Evolutionary conservation across 2,888 invertebrate species (phyloP), one percentile per base, ranked within the genome.

Genomic region (Dicyrtomina minuta): DNA sequence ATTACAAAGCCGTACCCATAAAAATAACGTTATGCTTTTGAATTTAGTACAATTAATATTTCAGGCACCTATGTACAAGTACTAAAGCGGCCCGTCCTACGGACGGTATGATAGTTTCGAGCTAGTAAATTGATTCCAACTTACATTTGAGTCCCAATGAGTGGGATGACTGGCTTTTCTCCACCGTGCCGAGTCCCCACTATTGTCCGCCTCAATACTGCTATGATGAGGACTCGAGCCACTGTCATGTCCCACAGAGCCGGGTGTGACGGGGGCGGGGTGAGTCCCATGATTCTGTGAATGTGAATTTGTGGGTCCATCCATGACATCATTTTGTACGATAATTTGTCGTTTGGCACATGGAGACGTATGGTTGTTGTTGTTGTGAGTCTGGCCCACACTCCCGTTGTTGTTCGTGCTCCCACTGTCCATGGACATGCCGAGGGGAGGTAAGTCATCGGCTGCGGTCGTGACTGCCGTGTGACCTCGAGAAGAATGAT

Each of bases 281-380:
- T 60, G 61, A 46, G 24, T 69, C 24, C 41, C 59, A 33, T 33
- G n/a, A n/a, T n/a, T n/a, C n/a, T n/a, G 51, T 20, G 60, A 51
- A 33, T 51, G 65, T 6, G 68, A 33, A 39, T 66, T 62, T 22
- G 58, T 64, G n/a, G 72, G 70, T 20, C 74, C 75, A 67, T 74
- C 78, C 74, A 75, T 69, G 66, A 74, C 72, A 60, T 78, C 78
- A 74, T 76, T 78, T 74, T 74, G 75, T 73, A 78, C 78, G 71
- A 78, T 78, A 68, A 78, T 78, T 72, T 77, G 75, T 68, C 76
- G 70, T 70, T 77, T 77, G 72, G 75, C 66, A 74, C 75, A 76
- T 53, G 75, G 72, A 59, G 76, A 71, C 46, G 74, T 64, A 68
- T 72, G 74, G 44, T 69, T 70, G 72, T 70, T 75, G 59, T 24